Evolutionary conservation across 2,113 vertebrate species (phyloP), one percentile per base, ranked within the genome.

Genomic region (Etheostoma cragini): DNA sequence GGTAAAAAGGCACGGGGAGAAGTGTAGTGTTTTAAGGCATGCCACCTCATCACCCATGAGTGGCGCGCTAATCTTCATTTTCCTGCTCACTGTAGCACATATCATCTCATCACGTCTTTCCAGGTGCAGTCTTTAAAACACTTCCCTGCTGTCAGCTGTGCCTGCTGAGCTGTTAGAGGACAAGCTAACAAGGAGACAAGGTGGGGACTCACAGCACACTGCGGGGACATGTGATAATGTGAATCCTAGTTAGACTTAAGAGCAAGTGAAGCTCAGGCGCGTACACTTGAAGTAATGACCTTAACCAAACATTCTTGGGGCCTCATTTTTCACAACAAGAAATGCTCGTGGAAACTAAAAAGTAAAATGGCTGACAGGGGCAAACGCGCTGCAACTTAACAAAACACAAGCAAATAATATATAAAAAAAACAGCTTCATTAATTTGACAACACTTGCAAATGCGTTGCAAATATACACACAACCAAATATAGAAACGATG

Each of bases 11-110:
- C 42, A 78, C 30, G 8, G 65, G 72, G 80, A 82, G 62, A 71
- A 76, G 65, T 70, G 72, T 60, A 83, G 72, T 86, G 88, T 92
- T 86, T 91, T 89, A 91, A 83, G 77, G 77, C 38, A 76, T 67
- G 66, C 72, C 67, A 80, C 80, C 72, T 90, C 85, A 85, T 92
- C 90, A 65, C 79, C 89, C 78, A 73, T 60, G 52, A 90, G 87
- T 90, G 88, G 84, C 26, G 56, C 57, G 35, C 84, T 91, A 87
- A 93, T 94, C 91, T 89, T 91, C 91, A 94, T 93, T 95, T 93
- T 89, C 87, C 87, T 91, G 91, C 92, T 94, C 91, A 80, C 90
- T 93, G 89, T 93, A 89, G 89, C 94, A 89, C 82, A 77, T 93
- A 92, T 91, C 91, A 90, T 93, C 89, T 93, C 86, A 89, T 91